phyloP scores from a whole-genome alignment of 35 echinoderm and acorn worm genomes.

The Heliocidaris erythrogramma region DNA sequence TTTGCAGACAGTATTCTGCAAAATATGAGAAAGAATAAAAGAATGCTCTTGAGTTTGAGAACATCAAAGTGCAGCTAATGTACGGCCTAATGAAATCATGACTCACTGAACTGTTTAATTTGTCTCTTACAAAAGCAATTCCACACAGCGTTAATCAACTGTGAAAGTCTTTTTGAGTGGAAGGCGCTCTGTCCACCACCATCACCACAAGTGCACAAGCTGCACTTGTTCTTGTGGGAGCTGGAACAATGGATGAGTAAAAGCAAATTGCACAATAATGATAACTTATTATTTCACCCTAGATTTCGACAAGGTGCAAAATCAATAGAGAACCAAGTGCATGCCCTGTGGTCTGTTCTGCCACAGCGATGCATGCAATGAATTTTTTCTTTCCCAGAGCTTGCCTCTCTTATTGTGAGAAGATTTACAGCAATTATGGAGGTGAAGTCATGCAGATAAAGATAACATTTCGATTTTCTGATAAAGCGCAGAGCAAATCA shows the following conservation, averaged over 20 bases:
- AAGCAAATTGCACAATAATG: conserved; percentile 11
- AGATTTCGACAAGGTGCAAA: conserved; percentile 14
- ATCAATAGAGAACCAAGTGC: conserved; percentile 19
- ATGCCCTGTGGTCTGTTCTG: neutral
- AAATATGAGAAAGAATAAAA: neutral
- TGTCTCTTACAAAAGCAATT: conserved; percentile 18
- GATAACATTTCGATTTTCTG: conserved; percentile 33
- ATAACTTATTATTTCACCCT: conserved; percentile 12
- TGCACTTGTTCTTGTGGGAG: neutral
- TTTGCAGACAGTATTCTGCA: neutral
- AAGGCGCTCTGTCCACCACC: neutral
- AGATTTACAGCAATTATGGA: neutral
- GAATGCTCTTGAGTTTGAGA: neutral
- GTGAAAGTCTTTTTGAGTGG: neutral
- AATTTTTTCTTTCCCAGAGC: neutral
- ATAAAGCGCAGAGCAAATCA: conserved; percentile 3
- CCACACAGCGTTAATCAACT: neutral
- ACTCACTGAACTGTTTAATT: conserved; percentile 17
- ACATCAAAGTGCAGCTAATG: neutral
- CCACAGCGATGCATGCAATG: neutral
- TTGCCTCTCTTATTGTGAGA: conserved; percentile 30
- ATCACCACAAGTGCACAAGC: neutral
- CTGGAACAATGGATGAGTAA: neutral
- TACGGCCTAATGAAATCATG: neutral
- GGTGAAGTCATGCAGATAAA: conserved; percentile 45